Evolutionary conservation across 2,888 invertebrate genomes (phyloP).

Genomic region (Tipula lateralis): DNA sequence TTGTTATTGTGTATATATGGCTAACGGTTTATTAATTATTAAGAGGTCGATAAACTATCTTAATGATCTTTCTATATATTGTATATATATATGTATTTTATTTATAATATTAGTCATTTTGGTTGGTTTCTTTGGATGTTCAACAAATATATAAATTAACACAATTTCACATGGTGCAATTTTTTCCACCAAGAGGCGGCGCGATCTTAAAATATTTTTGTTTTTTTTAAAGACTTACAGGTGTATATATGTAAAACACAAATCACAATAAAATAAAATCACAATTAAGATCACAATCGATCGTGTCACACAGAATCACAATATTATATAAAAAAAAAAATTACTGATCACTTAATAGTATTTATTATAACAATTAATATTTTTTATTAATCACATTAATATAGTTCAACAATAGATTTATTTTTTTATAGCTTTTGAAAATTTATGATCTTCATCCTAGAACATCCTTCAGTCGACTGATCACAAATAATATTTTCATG

Average conservation of each 20-base stretch:
- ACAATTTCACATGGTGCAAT: neutral
- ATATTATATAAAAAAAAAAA: too few species aligned
- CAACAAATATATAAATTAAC: neutral
- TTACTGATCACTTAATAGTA: neutral
- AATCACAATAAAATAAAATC: neutral
- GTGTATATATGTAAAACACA: neutral
- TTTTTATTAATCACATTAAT: neutral
- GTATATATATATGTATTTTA: neutral
- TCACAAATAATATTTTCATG: conserved; percentile 30
- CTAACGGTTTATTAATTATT: neutral
- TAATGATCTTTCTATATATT: neutral
- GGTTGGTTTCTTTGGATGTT: neutral
- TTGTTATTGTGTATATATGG: neutral
- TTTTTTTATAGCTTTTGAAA: conserved; percentile 31
- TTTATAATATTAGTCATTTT: neutral
- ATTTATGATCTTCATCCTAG: conserved; percentile 36
- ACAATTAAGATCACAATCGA: neutral
- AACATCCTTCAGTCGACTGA: conserved; percentile 36
- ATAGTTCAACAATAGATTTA: conserved; percentile 19
- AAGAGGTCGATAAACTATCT: neutral
- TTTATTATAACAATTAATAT: neutral
- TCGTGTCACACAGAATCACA: neutral
- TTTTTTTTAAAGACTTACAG: neutral
- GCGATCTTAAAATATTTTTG: neutral
- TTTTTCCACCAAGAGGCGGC: neutral